Conservation (phyloP, 2,888 invertebrate genomes). For the Rhodophaea formosa region DNA sequence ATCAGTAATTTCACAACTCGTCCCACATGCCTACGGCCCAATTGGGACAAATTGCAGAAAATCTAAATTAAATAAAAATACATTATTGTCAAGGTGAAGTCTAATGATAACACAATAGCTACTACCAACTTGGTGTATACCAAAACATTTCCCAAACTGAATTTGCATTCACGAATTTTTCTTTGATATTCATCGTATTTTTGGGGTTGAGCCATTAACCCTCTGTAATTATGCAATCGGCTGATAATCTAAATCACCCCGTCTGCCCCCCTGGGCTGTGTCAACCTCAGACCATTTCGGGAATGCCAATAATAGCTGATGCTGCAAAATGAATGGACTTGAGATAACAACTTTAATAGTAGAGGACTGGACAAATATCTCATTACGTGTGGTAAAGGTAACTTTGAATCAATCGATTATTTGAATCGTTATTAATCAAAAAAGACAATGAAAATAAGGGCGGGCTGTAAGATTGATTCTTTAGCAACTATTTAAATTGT, state of each 20-base stretch:
- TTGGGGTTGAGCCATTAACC: constrained; percentile 9
- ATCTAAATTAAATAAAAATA: too few relatives aligned
- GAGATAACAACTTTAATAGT: constrained; percentile 45
- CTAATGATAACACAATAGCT: too few relatives aligned
- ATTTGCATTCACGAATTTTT: neutral
- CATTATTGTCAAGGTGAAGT: too few relatives aligned
- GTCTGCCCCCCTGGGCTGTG: constrained; percentile 25
- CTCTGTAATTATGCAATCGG: constrained; percentile 23
- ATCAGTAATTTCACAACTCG: too few relatives aligned
- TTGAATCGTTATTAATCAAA: neutral
- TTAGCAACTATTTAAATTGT: too few relatives aligned
- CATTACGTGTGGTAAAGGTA: constrained; percentile 34
- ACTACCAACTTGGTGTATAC: too few relatives aligned
- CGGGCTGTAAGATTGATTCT: too few relatives aligned
- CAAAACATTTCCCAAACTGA: neutral
- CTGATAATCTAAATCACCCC: constrained; percentile 21
- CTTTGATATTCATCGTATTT: neutral
- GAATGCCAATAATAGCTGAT: constrained; percentile 44
- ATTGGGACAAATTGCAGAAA: too few relatives aligned
- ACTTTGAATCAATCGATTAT: constrained; percentile 3
- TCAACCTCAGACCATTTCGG: constrained; percentile 38
- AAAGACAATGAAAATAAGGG: too few relatives aligned
- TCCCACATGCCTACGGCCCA: too few relatives aligned
- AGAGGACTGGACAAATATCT: constrained; percentile 29
- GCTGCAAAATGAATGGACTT: constrained; percentile 51